Evolutionary conservation across 2,797 vertebrate genomes (phyloP).

Genomic region (Sebastes nivosus): DNA sequence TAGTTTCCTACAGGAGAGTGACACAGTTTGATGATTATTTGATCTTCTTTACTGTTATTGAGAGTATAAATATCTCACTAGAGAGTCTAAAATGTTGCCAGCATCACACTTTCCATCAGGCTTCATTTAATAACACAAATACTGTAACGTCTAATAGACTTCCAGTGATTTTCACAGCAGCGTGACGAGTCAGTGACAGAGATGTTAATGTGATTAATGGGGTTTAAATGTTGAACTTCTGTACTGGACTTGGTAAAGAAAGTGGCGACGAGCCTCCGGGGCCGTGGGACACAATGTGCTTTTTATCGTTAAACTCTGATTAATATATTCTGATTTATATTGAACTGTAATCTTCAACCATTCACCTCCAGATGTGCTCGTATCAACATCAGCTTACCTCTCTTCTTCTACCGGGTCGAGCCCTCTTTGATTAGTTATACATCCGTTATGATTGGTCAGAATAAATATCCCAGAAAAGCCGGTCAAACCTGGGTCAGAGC

Average conservation of each 20-base stretch:
- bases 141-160: background rate
- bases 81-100: slow-evolving; percentile 13
- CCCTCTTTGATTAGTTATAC: slow-evolving; percentile 21
- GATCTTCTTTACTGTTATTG: background rate
- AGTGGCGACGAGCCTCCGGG: background rate
- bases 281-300: slow-evolving; percentile 52
- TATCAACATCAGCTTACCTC: slow-evolving; percentile 33
- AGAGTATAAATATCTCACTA: background rate
- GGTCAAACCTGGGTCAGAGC: background rate
- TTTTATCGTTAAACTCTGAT: slow-evolving; percentile 22
- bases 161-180: background rate
- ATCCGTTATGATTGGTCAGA: slow-evolving; percentile 37
- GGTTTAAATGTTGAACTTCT: background rate
- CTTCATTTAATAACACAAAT: background rate
- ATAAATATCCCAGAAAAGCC: slow-evolving; percentile 35
- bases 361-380: slow-evolving; percentile 56
- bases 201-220: background rate
- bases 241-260: slow-evolving; percentile 10
- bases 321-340: slow-evolving; percentile 8
- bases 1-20: background rate
- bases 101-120: background rate
- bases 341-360: background rate
- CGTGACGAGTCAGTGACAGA: background rate
- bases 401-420: background rate
- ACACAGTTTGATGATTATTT: background rate